Base-by-base conservation (phyloP, 64 coral and sea anemone genomes). In the Orbicella faveolata region DNA sequence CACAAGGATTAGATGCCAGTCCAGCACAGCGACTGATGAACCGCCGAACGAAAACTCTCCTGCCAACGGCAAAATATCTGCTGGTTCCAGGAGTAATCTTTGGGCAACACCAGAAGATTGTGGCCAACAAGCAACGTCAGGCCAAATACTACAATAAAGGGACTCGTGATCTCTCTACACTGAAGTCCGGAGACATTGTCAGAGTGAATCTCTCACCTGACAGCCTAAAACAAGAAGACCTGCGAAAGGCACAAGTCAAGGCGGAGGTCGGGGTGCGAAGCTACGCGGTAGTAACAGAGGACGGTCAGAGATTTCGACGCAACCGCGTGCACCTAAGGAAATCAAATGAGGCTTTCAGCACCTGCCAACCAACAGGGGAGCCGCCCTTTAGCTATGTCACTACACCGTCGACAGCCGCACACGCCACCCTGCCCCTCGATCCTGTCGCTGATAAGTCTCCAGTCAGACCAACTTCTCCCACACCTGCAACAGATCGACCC, bases 271-370 rank as follows among this genome's bases (percentile, higher is more conserved):
- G 73, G 33, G 73, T 75, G 4, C 6, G 73, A 7, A 75, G 73
- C 73, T 75, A 34, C 33, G 73, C 1, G 8, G 61, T 63, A 63
- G 61, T 2, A 63, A 63, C 61, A 63, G 61, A 63, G 7, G 61
- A 63, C 61, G 61, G 61, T 6, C 1, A 63, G 7, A 63, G 61
- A 63, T 63, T 63, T 63, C 61, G 61, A 63, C 61, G 61, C 61
- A 63, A 63, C 7, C 61, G 61, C 61, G 18, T 63, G 1, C 61
- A 63, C 61, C 8, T 63, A 63, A 75, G 73, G 74, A 75, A 75
- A 75, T 75, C 74, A 75, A 75, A 75, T 75, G 74, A 75, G 35
- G 17, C 74, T 26, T 75, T 75, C 74, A 75, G 74, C 74, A 75
- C n/a, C 36, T 26, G 9, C 74, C 74, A 75, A 75, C 74, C 74